phyloP scores from a whole-genome alignment of 2,797 vertebrate species.

The Etheostoma nigrum region DNA sequence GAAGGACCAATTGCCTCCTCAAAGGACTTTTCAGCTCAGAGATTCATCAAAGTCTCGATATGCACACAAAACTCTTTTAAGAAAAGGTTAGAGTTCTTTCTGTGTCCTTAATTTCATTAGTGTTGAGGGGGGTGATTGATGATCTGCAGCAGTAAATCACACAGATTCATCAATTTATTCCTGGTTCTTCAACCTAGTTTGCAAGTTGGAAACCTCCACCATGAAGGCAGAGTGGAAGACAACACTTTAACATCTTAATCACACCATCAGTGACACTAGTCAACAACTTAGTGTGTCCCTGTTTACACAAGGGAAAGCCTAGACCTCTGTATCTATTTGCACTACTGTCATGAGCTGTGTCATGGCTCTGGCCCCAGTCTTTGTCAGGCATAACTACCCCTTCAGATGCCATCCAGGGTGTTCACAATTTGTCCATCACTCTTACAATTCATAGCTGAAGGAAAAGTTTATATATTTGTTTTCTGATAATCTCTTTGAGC shows the following conservation, averaged over 20 bases:
- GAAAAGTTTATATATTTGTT: background rate
- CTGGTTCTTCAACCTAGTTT: background rate
- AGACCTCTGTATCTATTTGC: constrained; percentile 2
- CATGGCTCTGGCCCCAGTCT: constrained; percentile 10
- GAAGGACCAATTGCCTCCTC: background rate
- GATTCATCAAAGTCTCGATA: constrained; percentile 29
- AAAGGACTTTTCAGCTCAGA: background rate
- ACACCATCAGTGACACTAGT: constrained; percentile 1
- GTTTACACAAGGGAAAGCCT: background rate
- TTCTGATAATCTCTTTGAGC: background rate
- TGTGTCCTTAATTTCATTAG: constrained; percentile 7
- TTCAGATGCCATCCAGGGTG: constrained; percentile 15
- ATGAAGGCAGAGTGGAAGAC: background rate
- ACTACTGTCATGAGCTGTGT: background rate
- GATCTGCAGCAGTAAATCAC: constrained; percentile 4
- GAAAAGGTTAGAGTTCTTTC: background rate
- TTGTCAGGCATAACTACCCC: background rate
- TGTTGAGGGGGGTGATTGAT: background rate
- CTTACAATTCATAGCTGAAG: background rate
- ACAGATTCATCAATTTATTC: background rate
- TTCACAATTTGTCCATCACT: background rate
- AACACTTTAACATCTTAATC: constrained; percentile 3
- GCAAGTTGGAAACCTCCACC: background rate
- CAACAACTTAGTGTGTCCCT: background rate
- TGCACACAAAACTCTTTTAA: background rate